phyloP scores from a whole-genome alignment of 1,140 invertebrate genomes.

The Bradysia coprophila region DNA sequence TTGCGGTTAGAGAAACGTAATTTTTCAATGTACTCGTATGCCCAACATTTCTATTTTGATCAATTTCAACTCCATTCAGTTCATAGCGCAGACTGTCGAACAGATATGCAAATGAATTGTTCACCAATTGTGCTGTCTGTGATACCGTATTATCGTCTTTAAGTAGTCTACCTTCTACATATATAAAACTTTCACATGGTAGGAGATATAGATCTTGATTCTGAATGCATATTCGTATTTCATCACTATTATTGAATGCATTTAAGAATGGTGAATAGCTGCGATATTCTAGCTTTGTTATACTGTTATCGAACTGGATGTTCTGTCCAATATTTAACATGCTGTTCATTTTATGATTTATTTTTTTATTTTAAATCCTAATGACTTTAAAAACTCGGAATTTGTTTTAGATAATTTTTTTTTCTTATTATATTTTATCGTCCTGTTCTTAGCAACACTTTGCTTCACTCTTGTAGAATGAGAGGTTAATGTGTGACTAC shows the following conservation, averaged over 20 bases:
- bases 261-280: conserved; percentile 10
- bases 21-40: conserved; percentile 22
- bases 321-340: conserved; percentile 6
- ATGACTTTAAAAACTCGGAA: conserved; percentile 4
- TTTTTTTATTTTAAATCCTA: conserved; percentile 8
- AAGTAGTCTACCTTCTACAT: conserved; percentile 11
- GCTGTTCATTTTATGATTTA: conserved; percentile 7
- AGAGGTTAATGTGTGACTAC: background rate
- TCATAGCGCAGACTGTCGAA: conserved; percentile 26
- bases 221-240: conserved; percentile 15
- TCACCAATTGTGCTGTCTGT: conserved; percentile 8
- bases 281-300: conserved; percentile 14
- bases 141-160: conserved; percentile 7
- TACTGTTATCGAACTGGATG: conserved; percentile 14
- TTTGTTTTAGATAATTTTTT: background rate
- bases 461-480: background rate
- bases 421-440: background rate
- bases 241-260: conserved; percentile 15
- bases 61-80: conserved; percentile 23
- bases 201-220: conserved; percentile 19
- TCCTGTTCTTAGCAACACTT: background rate
- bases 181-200: conserved; percentile 13
- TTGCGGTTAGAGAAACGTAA: conserved; percentile 4
- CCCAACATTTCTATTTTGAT: conserved; percentile 21
- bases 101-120: conserved; percentile 19